Percentiles rank a stretch among this genome's conserved stretches.
Conservation (phyloP, 2,113 vertebrate genomes). For the Plestiodon gilberti region DNA sequence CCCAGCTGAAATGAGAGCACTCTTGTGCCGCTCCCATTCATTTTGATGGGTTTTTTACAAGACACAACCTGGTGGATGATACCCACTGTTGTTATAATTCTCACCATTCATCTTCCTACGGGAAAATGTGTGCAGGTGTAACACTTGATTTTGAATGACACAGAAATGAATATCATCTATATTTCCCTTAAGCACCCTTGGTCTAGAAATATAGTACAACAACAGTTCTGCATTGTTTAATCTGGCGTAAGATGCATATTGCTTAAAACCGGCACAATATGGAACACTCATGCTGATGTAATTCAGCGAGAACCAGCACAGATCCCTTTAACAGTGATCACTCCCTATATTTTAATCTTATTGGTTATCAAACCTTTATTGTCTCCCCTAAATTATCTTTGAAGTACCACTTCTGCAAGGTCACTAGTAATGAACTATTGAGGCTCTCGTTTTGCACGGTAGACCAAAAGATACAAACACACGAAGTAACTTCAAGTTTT, state of each 20-base stretch:
- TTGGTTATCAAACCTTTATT: accelerated
- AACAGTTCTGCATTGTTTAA: not conserved
- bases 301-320: accelerated
- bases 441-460: not conserved
- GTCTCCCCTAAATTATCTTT: not conserved
- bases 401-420: conserved; percentile 30
- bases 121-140: not conserved
- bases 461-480: not conserved
- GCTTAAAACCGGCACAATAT: not conserved
- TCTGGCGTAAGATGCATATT: accelerated
- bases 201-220: conserved; percentile 57
- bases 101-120: not conserved
- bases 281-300: accelerated
- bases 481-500: conserved; percentile 40
- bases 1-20: not conserved
- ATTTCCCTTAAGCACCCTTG: conserved; percentile 1
- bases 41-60: not conserved
- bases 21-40: not conserved
- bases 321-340: not conserved
- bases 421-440: conserved; percentile 7
- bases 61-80: not conserved
- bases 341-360: not conserved
- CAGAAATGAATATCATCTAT: not conserved
- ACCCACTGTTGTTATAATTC: not conserved
- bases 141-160: conserved; percentile 39